These are phyloP conservation scores for Drosophila monieri DNA, from an alignment of 2,888 invertebrate genomes.

Conservation along the genomic window DNA sequence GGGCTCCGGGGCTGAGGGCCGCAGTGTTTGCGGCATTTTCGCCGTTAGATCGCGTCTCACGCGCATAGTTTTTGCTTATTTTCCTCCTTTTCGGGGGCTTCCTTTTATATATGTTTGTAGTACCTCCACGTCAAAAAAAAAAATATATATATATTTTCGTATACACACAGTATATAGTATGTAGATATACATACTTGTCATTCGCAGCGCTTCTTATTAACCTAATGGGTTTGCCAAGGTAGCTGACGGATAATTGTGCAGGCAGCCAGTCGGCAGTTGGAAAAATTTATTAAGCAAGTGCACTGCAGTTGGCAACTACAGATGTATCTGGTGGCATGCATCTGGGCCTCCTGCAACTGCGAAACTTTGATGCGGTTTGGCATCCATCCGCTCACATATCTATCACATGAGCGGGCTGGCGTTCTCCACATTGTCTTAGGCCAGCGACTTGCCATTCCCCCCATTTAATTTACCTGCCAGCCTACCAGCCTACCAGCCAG, in stretches of 20 bases:
- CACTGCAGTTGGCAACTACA: conserved; percentile 59
- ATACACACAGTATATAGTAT: conserved; percentile 1
- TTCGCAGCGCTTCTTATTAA: conserved; percentile 67
- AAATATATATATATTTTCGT: conserved; percentile 10
- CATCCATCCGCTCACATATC: conserved; percentile 53
- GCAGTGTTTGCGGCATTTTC: conserved; percentile 72
- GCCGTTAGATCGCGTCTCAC: conserved; percentile 71
- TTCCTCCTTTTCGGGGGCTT: conserved; percentile 6
- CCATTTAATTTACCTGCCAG: conserved; percentile 21
- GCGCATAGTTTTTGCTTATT: conserved; percentile 71
- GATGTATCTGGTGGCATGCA: conserved; percentile 36
- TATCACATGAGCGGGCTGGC: conserved; percentile 62
- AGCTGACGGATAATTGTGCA: conserved; percentile 59
- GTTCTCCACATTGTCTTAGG: conserved; percentile 65
- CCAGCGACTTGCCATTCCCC: conserved; percentile 14
- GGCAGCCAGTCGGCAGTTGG: conserved; percentile 40
- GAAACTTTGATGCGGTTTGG: conserved; percentile 70
- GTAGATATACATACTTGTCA: conserved; percentile 10
- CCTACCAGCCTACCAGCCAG: no score
- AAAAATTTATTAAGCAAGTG: conserved; percentile 74
- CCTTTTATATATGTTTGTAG: conserved; percentile 9
- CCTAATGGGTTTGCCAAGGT: conserved; percentile 73
- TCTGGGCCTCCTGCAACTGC: conserved; percentile 28
- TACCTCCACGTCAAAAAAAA: not conserved
- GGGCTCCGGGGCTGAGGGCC: conserved; percentile 28